phyloP scores from a whole-genome alignment of 2,113 vertebrate genomes.

The Stercorarius parasiticus region DNA sequence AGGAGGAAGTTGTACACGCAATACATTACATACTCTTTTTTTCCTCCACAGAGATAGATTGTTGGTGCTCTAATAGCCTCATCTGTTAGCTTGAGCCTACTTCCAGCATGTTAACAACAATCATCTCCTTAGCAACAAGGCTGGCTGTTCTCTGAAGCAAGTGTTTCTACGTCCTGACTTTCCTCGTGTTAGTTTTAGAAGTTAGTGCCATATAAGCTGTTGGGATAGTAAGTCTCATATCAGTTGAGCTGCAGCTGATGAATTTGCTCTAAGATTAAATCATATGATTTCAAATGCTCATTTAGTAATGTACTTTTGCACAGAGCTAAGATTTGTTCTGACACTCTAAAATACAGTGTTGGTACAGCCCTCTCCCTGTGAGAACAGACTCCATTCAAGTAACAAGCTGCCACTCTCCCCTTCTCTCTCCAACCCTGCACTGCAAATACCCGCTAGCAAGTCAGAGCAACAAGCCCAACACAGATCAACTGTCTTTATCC shows the following conservation, averaged over 20 bases:
- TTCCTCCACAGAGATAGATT: not conserved
- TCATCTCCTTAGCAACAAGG: not conserved
- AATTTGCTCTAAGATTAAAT: not conserved
- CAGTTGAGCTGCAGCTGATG: not conserved
- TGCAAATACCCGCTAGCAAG: not conserved
- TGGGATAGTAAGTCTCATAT: not conserved
- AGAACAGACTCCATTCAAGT: rapidly evolving
- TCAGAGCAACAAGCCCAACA: not conserved
- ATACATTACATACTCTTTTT: not conserved
- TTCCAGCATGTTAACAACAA: not conserved
- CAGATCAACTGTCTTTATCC: not conserved
- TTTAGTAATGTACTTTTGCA: not conserved
- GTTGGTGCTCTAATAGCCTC: not conserved
- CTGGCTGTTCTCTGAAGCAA: not conserved
- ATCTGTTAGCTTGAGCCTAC: not conserved
- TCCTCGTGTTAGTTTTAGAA: not conserved
- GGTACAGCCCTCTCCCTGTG: not conserved
- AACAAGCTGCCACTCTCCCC: not conserved
- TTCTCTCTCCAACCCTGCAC: not conserved
- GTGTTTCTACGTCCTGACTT: not conserved
- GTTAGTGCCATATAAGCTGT: not conserved
- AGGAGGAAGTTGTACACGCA: not conserved
- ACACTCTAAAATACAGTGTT: rapidly evolving
- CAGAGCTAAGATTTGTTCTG: not conserved
- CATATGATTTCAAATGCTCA: not conserved